phyloP scores from a whole-genome alignment of 2,113 vertebrate species.

The western clawed frog (Xenopus tropicalis) region UCB_Xtro_10.0 CM004444.2:120796001-120796500 shows the following conservation, averaged over 20 bases:
- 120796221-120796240: slow-evolving; percentile 94
- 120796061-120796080: slow-evolving; percentile 97
- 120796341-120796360: slow-evolving; percentile 88
- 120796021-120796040: slow-evolving; percentile 16
- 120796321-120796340: slow-evolving; percentile 69
- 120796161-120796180: slow-evolving; percentile 92
- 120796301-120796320: slow-evolving; percentile 73
- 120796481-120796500: slow-evolving; percentile 82
- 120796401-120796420: slow-evolving; percentile 82
- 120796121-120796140: slow-evolving; percentile 95
- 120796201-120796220: slow-evolving; percentile 95
- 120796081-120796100: slow-evolving; percentile 96
- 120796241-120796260: slow-evolving; percentile 69
- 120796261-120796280: slow-evolving; percentile 70
- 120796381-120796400: slow-evolving; percentile 73
- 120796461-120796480: slow-evolving; percentile 79
- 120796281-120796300: slow-evolving; percentile 68
- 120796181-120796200: slow-evolving; percentile 97
- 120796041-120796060: slow-evolving; percentile 86
- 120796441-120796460: slow-evolving; percentile 82
- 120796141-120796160: slow-evolving; percentile 97
- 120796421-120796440: slow-evolving; percentile 85
- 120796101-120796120: slow-evolving; percentile 96
- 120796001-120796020: no score
- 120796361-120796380: slow-evolving; percentile 98